Base-by-base conservation (phyloP, 2,797 vertebrate species). In the Salmo trutta region DNA sequence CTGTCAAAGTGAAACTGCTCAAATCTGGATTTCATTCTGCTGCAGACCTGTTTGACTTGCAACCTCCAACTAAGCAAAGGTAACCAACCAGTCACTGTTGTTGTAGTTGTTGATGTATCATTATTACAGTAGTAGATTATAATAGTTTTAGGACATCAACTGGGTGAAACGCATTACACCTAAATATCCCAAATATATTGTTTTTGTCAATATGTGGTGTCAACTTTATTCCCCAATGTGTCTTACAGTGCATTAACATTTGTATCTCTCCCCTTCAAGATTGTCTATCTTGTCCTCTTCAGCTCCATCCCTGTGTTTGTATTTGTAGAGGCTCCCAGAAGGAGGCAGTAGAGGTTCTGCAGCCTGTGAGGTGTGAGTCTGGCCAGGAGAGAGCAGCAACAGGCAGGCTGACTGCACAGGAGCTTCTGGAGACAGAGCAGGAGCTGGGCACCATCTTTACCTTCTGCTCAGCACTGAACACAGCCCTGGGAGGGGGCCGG, bases 381-480 rank as follows among this genome's bases (percentile, higher is more conserved):
- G 79, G 70, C 0, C 75, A 76, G 5, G 75, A 29, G 66, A 73
- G 31, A 14, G 79, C 80, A 1, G 81, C 79, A 1, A 27, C 70
- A 66, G 73, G 81, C 75, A 88, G 90, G 21, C 76, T 92, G 31
- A 98, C 95, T 0, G 97, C 96, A 0, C 91, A 98, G 86, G 95
- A 98, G 77, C 95, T 99, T 19, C 92, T 99, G 81, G 94, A 96
- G 77, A 92, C 95, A 77, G 97, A 98, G 81, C 94, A 95, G 65
- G 86, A 87, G 31, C 91, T 91, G 31, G 95, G 93, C 77, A 94
- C 88, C 91, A 95, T 99, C 62, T 91, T 98, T 79, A 98, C 97
- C 1, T 99, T 98, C 88, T 97, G 94, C 84, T 97, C 96, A 0
- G 93, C 93, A 3, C 90, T 99, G 75, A 98, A 99, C 53, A 80